phyloP scores from a whole-genome alignment of 2,888 invertebrate species.

The Agrilus biguttatus region DNA sequence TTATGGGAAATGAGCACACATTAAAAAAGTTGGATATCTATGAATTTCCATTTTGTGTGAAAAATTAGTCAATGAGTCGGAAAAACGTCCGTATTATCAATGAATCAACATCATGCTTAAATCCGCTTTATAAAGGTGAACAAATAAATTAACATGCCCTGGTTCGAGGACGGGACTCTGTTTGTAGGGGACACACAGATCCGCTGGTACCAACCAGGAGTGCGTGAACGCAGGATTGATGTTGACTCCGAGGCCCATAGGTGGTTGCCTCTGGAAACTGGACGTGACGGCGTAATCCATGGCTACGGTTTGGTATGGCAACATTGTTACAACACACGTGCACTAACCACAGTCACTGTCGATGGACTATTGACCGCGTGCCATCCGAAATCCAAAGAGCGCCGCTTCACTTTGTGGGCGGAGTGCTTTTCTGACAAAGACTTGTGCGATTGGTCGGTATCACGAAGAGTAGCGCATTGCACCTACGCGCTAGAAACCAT shows the following conservation, averaged over 20 bases:
- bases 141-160: constrained; percentile 66
- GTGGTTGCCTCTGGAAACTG: constrained; percentile 24
- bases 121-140: constrained; percentile 13
- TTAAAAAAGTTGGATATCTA: no score
- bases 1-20: no score
- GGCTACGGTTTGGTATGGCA: constrained; percentile 79
- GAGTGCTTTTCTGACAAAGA: constrained; percentile 5
- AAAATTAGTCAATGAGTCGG: no score
- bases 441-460: constrained; percentile 27
- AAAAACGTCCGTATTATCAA: no score
- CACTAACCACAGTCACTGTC: no score
- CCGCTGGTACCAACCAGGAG: constrained; percentile 92
- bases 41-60: no score
- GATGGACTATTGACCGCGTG: neutral
- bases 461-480: constrained; percentile 25
- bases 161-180: constrained; percentile 75
- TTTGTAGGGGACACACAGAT: constrained; percentile 80
- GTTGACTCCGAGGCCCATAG: constrained; percentile 38
- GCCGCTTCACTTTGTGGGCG: constrained; percentile 19
- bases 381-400: constrained; percentile 4
- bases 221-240: constrained; percentile 74
- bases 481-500: constrained; percentile 22
- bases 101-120: no score
- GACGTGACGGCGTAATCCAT: constrained; percentile 64
- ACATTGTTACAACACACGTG: constrained; percentile 37